Conservation (phyloP, 2,797 vertebrate species). For the Hydrophis major region DNA sequence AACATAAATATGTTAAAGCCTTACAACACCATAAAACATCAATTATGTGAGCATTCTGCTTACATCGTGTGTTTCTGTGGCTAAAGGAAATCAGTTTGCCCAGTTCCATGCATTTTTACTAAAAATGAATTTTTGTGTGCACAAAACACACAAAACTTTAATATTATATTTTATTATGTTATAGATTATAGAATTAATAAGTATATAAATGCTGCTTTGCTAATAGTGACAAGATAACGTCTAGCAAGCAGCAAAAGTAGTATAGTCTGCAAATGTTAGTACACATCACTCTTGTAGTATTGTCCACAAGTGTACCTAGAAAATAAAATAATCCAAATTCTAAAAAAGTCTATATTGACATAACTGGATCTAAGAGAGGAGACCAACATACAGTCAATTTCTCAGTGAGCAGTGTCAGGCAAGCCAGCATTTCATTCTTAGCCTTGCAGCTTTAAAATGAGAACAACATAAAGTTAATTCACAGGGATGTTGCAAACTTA, state of each 20-base stretch:
- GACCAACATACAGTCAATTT: neutral
- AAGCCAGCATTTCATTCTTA: neutral
- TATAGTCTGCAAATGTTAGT: neutral
- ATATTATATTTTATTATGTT: neutral
- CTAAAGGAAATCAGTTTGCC: neutral
- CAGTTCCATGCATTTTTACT: neutral
- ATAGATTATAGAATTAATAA: neutral
- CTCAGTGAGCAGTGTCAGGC: neutral
- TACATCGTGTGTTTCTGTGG: neutral
- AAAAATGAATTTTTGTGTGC: neutral
- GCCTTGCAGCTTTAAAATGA: neutral
- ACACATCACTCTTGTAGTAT: neutral
- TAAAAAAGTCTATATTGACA: neutral
- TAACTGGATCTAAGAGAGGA: neutral
- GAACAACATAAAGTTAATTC: neutral
- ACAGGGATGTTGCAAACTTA: neutral
- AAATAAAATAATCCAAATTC: neutral
- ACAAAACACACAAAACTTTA: neutral
- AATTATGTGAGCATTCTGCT: neutral
- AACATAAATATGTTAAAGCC: neutral
- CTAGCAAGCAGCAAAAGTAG: neutral
- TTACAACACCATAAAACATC: neutral
- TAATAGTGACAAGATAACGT: neutral
- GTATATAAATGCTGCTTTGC: neutral
- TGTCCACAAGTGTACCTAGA: neutral